Evolutionary conservation across 2,113 vertebrate species (phyloP).

Genomic region (Calidris pygmaea): DNA sequence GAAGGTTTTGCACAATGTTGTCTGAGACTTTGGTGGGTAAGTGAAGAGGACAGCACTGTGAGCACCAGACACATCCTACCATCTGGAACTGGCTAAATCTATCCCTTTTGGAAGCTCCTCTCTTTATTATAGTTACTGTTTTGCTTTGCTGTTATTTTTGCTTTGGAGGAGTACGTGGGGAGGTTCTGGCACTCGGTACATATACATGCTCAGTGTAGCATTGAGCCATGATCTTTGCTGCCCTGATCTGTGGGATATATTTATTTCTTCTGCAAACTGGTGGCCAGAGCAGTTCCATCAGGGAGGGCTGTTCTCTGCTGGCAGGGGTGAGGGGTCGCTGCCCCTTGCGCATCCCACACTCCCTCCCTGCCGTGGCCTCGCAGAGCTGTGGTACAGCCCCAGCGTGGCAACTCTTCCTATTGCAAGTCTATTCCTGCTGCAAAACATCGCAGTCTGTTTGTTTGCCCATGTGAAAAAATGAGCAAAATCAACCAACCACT

Average conservation of each 20-base stretch:
- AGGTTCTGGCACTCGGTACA: neutral
- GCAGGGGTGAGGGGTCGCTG: accelerated
- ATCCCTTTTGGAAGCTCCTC: neutral
- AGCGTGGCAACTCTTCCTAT: accelerated
- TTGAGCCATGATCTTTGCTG: neutral
- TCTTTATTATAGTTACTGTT: neutral
- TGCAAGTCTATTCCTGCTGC: accelerated
- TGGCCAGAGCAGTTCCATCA: neutral
- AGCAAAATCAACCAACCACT: neutral
- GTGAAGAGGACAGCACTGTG: neutral
- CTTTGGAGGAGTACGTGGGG: neutral
- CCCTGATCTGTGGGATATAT: neutral
- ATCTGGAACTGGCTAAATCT: neutral
- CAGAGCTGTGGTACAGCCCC: neutral
- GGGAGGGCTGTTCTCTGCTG: neutral
- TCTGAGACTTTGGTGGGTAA: neutral
- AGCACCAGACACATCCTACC: neutral
- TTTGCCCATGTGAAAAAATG: neutral
- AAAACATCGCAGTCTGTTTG: neutral
- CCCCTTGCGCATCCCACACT: neutral
- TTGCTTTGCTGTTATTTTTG: neutral
- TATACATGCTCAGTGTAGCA: neutral
- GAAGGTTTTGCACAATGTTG: neutral
- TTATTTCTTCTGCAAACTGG: neutral
- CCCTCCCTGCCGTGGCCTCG: accelerated